Base-by-base conservation (phyloP, 2,888 invertebrate genomes). In the Drosophila picticornis region DNA sequence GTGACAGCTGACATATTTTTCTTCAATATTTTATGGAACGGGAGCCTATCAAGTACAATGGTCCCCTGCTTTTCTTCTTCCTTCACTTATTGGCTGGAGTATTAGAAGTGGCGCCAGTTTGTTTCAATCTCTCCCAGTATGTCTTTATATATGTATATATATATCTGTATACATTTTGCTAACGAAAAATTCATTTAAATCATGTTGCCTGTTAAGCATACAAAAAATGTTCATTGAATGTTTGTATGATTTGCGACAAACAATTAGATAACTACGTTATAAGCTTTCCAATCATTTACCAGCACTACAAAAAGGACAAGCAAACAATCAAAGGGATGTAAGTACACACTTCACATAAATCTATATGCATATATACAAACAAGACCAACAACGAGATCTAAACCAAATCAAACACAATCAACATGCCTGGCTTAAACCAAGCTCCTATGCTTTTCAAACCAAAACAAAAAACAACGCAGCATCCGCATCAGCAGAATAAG, bases 1-100 rank as follows among this genome's bases (percentile, higher is more conserved):
- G 60, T 70, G 80, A 69, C 72, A 72, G 77, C 73, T 86, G 83
- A 80, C 84, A 86, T 80, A 80, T 73, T 75, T 86, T 75, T 62
- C 50, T 59, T 25, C 19, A 50, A 60, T 72, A 61, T 55, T 58
- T 36, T 34, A 40, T 48, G 27, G 57, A 57, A 13, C 19, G 25
- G 50, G 4, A 34, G 60, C 46, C 34, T n/a, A 16, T 32, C 38
- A 40, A 68, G 38, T 38, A 40, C 27, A 36, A 25, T n/a, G 19
- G 71, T 52, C 52, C 34, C 25, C 58, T 52, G 51, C 29, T 27
- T 6, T 29, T 51, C 36, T 31, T 67, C 46, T n/a, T n/a, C 13
- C 31, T 25, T 38, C n/a, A 51, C 10, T 36, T 36, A 27, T 46
- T 38, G 22, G 31, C n/a, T 36, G 13, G 4, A 52, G 51, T 22